Conservation (phyloP, 2,797 vertebrate species). For the Chelonia mydas region DNA sequence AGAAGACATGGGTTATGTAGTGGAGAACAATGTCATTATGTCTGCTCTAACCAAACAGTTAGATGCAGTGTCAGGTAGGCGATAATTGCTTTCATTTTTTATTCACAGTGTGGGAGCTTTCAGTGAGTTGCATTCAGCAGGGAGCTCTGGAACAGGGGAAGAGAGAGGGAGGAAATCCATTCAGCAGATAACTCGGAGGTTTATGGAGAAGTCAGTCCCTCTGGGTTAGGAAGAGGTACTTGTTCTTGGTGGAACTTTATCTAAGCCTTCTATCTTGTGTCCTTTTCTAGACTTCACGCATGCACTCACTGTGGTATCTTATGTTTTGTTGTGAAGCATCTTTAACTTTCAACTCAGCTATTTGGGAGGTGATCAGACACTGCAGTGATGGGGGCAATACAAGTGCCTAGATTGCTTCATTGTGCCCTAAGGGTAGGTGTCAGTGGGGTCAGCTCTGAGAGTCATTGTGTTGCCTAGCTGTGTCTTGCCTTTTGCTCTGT, state of each 20-base stretch:
- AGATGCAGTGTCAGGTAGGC: slow-evolving; percentile 88
- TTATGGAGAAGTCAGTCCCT: background rate
- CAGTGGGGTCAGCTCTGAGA: background rate
- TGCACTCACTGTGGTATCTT: background rate
- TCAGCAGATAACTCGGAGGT: background rate
- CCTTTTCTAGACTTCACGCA: background rate
- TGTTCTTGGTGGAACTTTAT: background rate
- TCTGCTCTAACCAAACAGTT: slow-evolving; percentile 92
- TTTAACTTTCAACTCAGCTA: background rate
- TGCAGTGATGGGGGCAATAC: background rate
- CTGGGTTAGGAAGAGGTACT: background rate
- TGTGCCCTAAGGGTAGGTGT: background rate
- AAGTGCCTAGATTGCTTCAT: background rate
- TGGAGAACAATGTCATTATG: slow-evolving; percentile 96
- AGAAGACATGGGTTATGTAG: slow-evolving; percentile 95
- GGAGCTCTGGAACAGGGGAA: background rate
- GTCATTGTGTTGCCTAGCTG: background rate
- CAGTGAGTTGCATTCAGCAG: background rate
- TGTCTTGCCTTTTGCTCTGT: background rate
- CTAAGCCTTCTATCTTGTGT: background rate
- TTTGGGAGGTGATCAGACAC: background rate
- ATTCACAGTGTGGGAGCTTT: slow-evolving; percentile 1
- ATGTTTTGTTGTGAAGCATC: background rate
- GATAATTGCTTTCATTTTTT: slow-evolving; percentile 31
- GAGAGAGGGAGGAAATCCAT: accelerated